Base-by-base conservation (phyloP, 1,140 invertebrate species). In the Micrasema minimum region DNA sequence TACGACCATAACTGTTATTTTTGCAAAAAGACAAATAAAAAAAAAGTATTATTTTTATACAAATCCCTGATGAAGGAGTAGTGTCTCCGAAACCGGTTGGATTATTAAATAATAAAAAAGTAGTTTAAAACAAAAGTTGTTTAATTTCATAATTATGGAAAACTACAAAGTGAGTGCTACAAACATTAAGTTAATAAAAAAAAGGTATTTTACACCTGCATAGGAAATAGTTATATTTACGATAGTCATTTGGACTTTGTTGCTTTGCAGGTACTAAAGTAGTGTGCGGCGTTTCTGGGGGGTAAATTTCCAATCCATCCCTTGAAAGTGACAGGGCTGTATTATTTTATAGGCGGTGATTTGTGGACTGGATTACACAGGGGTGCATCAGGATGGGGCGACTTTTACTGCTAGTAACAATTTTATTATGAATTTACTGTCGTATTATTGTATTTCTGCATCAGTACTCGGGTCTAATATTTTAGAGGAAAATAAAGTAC, bases 291-390 rank as follows among this genome's bases (percentile, higher is more conserved):
- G n/a, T n/a, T n/a, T n/a, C 11, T 35, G 5, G 26, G 48, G 12
- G 18, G 45, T 20, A 50, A 35, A 66, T 35, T 66, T 53, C 48
- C 64, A 35, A 50, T 35, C 16, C 45, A 31, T 22, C 48, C 26
- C 45, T 37, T 22, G 6, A 59, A 45, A 46, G 59, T 64, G 59
- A 26, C 41, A 45, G 41, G 41, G 59, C 16, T 31, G 41, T 45
- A 64, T 26, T 45, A 46, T 64, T 64, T 64, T 64, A 64, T 64
- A 46, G 59, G 59, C 16, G 59, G 59, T 64, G 59, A 64, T 64
- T 64, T 64, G 59, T 46, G 59, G 22, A 41, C n/a, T 23, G 11
- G 7, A 5, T 64, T n/a, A 20, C 3, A 4, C 46, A 22, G 16
- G 20, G n/a, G 12, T 46, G 12, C 43, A 11, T 7, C 16, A 22